Base-by-base conservation (phyloP, 2,888 invertebrate species). In the Acanthacorydalis orientalis region DNA sequence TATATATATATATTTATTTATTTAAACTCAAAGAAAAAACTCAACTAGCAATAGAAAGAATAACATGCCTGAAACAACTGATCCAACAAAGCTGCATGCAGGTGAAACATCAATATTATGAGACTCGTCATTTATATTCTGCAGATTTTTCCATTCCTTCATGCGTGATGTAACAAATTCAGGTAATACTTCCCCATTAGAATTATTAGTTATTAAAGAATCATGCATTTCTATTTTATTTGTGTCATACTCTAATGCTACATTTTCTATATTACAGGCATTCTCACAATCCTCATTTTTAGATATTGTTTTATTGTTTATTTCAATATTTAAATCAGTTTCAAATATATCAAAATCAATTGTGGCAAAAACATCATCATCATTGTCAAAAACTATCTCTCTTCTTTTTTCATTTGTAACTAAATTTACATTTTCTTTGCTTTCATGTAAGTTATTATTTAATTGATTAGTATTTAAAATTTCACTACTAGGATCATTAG, bases 1-100 rank as follows among this genome's bases (percentile, higher is more conserved):
- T 23, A 23, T 12, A 37, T 37, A 37, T 37, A 12, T 37, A 37
- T 12, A 37, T n/a, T 4, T 12, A 37, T 37, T 3, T 12, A 37
- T 37, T 3, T 12, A 37, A 37, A 37, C 6, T 37, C 2, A 12
- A 37, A 6, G 6, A 12, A 37, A 4, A 37, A 12, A 12, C 2
- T 37, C 12, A 38, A 14, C 16, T 38, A 31, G 10, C 52, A 53
- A 48, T 47, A 52, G 42, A 54, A 52, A 49, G 51, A 51, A 50
- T 52, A 56, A 65, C 65, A 60, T 65, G 65, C 65, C 65, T 65
- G 63, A 53, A 53, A 63, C 62, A 52, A 59, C 60, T 23, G 23
- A 23, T 23, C 23, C 23, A 23, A 23, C 23, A 23, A 23, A 23
- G 23, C 23, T 63, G 50, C 52, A 61, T 58, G 64, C 62, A 61